Evolutionary conservation across 2,797 vertebrate species (phyloP), one percentile per base, ranked within the genome.

Genomic region (Hozukius guyotensis): DNA sequence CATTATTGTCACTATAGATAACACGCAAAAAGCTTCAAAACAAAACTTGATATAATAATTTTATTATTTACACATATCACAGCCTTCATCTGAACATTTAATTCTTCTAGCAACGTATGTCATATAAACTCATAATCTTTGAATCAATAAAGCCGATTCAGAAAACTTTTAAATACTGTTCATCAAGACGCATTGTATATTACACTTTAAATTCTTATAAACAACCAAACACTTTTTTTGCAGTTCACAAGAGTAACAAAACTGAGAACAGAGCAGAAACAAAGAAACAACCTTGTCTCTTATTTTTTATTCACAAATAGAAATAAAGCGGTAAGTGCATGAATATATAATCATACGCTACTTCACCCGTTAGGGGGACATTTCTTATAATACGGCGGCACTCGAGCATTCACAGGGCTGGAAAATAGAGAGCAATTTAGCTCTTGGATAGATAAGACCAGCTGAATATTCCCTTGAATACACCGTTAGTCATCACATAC

Each of bases 371-470:
- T 83, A 78, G 71, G 34, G 73, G 49, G 78, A 71, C 63, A 71
- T 81, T 73, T 87, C 77, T 69, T 74, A 80, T 74, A 85, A 90
- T 77, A 72, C 31, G 6, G 77, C 20, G 10, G 73, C 83, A 84
- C 75, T 89, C 20, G 2, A 89, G 73, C 84, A 85, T 89, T 91
- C 89, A 85, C 66, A 53, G 65, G 29, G 71, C 80, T 32, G 34
- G 69, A 75, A 91, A 62, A 86, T 81, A 77, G 78, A 92, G 74
- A 91, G 86, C 65, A 87, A 90, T 93, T 92, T 87, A 81, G 78
- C 81, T 87, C 4, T 3, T 27, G 79, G 69, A 75, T 72, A 84
- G 88, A 90, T 88, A 91, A 91, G 85, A 92, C 62, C 29, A 18
- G 46, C 79, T 87, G 78, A 93, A 90, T 81, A 79, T 71, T 75